Percentiles rank a stretch among this genome's conserved stretches.
phyloP scores from a whole-genome alignment of 1,140 invertebrate species.

The Magallana ariakensis region DNA sequence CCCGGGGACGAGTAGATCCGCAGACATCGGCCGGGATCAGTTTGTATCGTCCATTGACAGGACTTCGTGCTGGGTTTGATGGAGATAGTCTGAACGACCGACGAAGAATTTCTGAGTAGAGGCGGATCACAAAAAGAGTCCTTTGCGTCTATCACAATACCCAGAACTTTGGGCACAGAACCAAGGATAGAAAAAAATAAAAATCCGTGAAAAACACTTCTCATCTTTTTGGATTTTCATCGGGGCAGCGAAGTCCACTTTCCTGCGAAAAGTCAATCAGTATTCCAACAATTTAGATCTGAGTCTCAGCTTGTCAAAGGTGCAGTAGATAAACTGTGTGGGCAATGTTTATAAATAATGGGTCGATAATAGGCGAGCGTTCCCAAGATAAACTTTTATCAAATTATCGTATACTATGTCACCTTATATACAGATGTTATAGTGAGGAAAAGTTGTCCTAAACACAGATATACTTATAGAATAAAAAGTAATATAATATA shows the following conservation, averaged over 20 bases:
- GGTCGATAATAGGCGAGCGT: too few species aligned
- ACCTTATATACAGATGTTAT: too few species aligned
- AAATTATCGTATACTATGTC: too few species aligned
- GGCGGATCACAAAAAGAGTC: neutral
- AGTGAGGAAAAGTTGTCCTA: too few species aligned
- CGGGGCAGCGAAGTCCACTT: neutral
- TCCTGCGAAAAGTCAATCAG: neutral
- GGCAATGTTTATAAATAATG: constrained; percentile 20
- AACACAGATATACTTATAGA: too few species aligned
- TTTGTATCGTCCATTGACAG: neutral
- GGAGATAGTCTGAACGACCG: neutral
- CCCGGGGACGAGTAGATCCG: neutral
- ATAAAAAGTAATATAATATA: too few species aligned
- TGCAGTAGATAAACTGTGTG: neutral
- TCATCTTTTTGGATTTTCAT: neutral
- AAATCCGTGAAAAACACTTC: neutral
- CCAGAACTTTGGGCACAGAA: neutral
- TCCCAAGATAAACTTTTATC: too few species aligned
- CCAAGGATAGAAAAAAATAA: neutral
- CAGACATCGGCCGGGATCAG: neutral
- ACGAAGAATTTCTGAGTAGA: neutral
- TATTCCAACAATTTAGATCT: neutral
- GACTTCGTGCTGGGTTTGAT: neutral
- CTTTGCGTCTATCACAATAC: neutral
- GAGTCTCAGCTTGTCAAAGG: neutral